Conservation (phyloP, 2,888 invertebrate species). For the Nomada fucata region DNA sequence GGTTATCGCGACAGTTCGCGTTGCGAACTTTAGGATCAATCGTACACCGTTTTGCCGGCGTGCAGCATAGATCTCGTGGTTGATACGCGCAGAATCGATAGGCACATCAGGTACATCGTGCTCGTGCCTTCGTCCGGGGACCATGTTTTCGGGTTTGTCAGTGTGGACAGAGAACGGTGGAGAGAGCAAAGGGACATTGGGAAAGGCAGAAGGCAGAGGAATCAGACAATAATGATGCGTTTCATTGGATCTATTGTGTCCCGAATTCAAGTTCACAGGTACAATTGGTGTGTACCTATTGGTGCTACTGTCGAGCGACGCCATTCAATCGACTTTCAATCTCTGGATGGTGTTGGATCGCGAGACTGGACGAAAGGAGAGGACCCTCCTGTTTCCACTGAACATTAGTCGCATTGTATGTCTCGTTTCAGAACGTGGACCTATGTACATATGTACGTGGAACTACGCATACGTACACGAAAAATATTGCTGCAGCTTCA, state of each 20-base stretch:
- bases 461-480: background rate
- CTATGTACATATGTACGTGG: constrained; percentile 8
- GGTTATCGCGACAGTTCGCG: constrained; percentile 63
- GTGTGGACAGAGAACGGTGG: constrained; percentile 2
- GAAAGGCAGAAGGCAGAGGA: constrained; percentile 56
- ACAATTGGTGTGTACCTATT: constrained; percentile 73
- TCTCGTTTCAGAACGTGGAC: constrained; percentile 53
- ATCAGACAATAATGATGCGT: constrained; percentile 77
- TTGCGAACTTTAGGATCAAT: constrained; percentile 58
- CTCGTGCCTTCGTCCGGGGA: constrained; percentile 6
- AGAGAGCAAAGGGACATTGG: background rate
- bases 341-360: constrained; percentile 65
- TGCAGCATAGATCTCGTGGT: constrained; percentile 19
- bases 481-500: background rate
- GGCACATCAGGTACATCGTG: background rate
- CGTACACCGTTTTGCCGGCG: constrained; percentile 8
- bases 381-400: constrained; percentile 54
- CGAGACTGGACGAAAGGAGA: constrained; percentile 37
- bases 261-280: constrained; percentile 78
- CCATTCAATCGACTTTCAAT: constrained; percentile 79
- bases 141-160: constrained; percentile 12
- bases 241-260: constrained; percentile 78
- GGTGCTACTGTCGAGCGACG: constrained; percentile 56
- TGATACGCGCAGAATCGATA: constrained; percentile 1
- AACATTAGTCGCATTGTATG: constrained; percentile 72